These are phyloP conservation scores for Aphelenchoides fujianensis DNA, from an alignment of 1,140 invertebrate genomes.

Conservation along the genomic window DNA sequence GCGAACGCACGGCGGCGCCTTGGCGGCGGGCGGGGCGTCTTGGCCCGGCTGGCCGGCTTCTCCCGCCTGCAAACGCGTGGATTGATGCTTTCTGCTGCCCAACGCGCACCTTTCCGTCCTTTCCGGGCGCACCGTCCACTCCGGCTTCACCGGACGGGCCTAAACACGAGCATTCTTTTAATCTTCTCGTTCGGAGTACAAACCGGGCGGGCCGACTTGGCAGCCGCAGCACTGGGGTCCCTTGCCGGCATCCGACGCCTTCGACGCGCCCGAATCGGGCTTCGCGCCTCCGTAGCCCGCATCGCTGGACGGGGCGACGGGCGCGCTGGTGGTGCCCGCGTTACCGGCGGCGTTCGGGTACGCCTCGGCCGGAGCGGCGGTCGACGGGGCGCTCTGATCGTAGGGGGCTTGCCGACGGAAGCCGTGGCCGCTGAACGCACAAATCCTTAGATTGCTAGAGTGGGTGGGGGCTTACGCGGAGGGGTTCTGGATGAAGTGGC, in stretches of 20 bases:
- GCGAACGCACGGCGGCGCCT: constrained; percentile 72
- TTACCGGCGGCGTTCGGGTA: background rate
- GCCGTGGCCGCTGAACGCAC: constrained; percentile 29
- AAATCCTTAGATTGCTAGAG: background rate
- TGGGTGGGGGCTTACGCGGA: constrained; percentile 10
- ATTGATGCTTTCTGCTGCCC: too few relatives aligned
- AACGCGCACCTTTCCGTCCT: constrained; percentile 60
- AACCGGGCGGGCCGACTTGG: constrained; percentile 71
- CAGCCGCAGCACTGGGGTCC: constrained; percentile 61
- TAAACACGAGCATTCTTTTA: too few relatives aligned
- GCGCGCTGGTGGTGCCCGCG: constrained; percentile 4
- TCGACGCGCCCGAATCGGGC: constrained; percentile 27
- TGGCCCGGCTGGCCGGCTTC: constrained; percentile 77
- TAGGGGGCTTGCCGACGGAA: constrained; percentile 51
- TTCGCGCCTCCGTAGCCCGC: too few relatives aligned
- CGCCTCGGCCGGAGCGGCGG: constrained; percentile 7
- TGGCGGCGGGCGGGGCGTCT: constrained; percentile 72
- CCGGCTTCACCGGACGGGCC: too few relatives aligned
- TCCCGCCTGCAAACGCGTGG: too few relatives aligned
- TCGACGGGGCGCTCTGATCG: constrained; percentile 18
- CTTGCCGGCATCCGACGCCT: constrained; percentile 4
- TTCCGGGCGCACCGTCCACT: constrained; percentile 62
- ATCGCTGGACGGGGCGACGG: too few relatives aligned
- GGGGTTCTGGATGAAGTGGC: constrained; percentile 54
- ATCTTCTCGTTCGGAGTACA: too few relatives aligned